Evolutionary conservation across 2,113 vertebrate genomes (phyloP), one percentile per base, ranked within the genome.

Genomic region (Dipodomys merriami): DNA sequence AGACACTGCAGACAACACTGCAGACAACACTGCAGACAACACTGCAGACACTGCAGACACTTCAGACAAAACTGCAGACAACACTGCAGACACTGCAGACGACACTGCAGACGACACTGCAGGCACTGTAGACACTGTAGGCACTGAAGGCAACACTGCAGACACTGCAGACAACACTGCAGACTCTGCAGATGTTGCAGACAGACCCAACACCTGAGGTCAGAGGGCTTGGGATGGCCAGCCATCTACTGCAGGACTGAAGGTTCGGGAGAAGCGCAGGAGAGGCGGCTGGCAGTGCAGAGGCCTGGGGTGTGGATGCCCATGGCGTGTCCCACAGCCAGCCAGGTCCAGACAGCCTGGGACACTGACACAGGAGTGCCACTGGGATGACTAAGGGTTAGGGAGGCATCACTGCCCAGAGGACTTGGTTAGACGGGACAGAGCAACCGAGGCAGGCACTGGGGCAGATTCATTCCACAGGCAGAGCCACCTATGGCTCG

Each of bases 321-420:
- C 6, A 0, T 23, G 11, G 29, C 11, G 30, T 16, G 67, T 33
- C 7, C 3, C 1, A 0, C 6, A 62, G 12, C 25, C 22, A 6
- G 12, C 25, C 22, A 6, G 5, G 29, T 81, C 64, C 6, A 18
- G 86, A 30, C 16, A 72, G 65, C 15, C 27, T 0, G 29, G 30
- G 12, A 11, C 0, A 1, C 1, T 19, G 22, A 13, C 4, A 0
- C 0, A 2, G 20, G 23, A 30, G 69, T 15, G 46, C 23, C 22
- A 33, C 6, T 8, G 71, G 19, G 49, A 5, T 13, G 88, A 15
- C 18, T 7, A 15, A 1, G 6, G 3, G 10, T 6, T 20, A 15
- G 23, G 18, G 67, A 15, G 60, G 35, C 74, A 7, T 68, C 22
- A 11, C 25, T 16, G n/a, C 91, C n/a, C 64, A 3, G 15, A 81